These are phyloP conservation scores for Elephas maximus DNA, from an alignment of 2,113 vertebrate genomes.

Conservation along the genomic window DNA sequence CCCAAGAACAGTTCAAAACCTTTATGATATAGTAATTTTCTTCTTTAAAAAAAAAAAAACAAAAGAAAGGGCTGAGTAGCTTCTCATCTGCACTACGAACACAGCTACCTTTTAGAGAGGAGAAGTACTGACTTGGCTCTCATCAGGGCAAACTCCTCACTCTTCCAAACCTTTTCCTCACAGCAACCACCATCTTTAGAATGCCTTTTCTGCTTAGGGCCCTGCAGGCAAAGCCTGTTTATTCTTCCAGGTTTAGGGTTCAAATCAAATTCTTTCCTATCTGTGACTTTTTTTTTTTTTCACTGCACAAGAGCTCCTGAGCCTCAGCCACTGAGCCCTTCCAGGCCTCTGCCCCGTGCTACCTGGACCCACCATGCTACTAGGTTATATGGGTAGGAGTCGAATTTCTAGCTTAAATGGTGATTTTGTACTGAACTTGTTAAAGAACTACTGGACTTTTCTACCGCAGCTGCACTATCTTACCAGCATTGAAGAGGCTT, in stretches of 20 bases:
- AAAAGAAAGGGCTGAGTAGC: neutral
- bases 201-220: neutral
- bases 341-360: no score
- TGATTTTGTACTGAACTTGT: no score
- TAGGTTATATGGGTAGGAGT: no score
- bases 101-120: neutral
- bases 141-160: neutral
- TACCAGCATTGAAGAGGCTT: no score
- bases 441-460: no score
- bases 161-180: neutral
- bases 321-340: no score
- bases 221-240: neutral
- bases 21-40: slow-evolving; percentile 40
- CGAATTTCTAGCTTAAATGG: no score
- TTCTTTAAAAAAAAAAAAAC: neutral
- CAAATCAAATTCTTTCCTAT: neutral
- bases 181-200: neutral
- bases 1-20: slow-evolving; percentile 23
- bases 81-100: neutral
- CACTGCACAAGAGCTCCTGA: no score
- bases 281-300: neutral
- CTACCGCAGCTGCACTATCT: no score
- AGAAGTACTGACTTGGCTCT: neutral
- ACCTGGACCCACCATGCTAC: no score
- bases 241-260: neutral